phyloP scores from a whole-genome alignment of 2,888 invertebrate species.

The Nomada fucata region DNA sequence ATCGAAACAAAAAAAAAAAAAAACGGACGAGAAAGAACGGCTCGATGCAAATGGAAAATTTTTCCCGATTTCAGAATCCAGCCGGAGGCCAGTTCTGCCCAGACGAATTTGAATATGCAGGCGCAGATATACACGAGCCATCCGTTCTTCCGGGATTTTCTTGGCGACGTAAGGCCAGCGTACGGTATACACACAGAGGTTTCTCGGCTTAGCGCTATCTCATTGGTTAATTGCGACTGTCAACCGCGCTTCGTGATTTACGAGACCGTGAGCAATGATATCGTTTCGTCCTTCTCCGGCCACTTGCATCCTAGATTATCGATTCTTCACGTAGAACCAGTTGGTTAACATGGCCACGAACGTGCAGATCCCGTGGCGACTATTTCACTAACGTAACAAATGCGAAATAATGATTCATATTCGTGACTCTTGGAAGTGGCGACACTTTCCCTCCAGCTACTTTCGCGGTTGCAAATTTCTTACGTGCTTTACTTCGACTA shows the following conservation, averaged over 20 bases:
- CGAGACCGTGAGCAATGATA: conserved; percentile 67
- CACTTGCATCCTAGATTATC: conserved; percentile 70
- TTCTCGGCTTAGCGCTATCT: conserved; percentile 70
- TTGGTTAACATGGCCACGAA: conserved; percentile 59
- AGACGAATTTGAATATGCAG: conserved; percentile 39
- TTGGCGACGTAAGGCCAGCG: conserved; percentile 5
- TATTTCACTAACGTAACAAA: conserved; percentile 42
- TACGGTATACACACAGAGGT: conserved; percentile 24
- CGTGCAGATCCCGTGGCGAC: conserved; percentile 29
- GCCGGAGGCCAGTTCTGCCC: not conserved
- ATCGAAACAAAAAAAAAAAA: not conserved
- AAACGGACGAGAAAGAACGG: too few species aligned
- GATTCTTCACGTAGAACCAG: conserved; percentile 69
- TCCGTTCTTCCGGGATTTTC: conserved; percentile 38
- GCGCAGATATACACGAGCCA: not conserved
- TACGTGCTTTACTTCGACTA: not conserved
- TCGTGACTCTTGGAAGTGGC: conserved; percentile 22
- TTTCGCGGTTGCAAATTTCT: not conserved
- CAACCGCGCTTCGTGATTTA: conserved; percentile 72
- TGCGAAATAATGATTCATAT: conserved; percentile 56
- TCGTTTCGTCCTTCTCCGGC: conserved; percentile 65
- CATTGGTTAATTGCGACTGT: conserved; percentile 81
- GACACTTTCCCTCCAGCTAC: not conserved
- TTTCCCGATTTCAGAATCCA: not conserved
- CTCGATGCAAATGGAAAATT: not conserved